A percentile compares a stretch with the other conserved stretches of the same genome.
Evolutionary conservation across 1,140 invertebrate genomes (phyloP).

Genomic region (Heliconius melpomene): DNA sequence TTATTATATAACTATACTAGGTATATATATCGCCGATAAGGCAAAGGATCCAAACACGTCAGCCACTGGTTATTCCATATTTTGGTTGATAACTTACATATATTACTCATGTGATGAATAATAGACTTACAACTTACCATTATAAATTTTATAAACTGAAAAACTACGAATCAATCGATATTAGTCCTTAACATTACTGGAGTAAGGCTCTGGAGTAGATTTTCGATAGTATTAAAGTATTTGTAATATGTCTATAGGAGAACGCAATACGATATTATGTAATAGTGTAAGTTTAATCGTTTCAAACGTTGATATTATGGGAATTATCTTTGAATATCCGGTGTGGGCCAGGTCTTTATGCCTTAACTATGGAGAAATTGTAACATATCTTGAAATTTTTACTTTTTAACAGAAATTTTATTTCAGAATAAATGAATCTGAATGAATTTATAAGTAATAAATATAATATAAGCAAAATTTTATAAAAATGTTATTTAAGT

Average conservation of each 20-base stretch:
- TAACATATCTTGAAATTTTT: no score
- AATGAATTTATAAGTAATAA: no score
- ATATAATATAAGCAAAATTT: no score
- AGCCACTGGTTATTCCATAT: constrained; percentile 55
- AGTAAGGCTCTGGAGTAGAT: background rate
- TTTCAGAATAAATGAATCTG: no score
- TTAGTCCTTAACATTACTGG: constrained; percentile 1
- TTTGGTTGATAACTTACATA: constrained; percentile 54
- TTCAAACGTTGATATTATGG: constrained; percentile 5
- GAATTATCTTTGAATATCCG: background rate
- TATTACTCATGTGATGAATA: constrained; percentile 60
- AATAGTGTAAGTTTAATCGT: constrained; percentile 18
- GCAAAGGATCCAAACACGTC: constrained; percentile 36
- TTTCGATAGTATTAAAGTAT: background rate
- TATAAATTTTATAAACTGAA: background rate
- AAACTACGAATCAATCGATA: constrained; percentile 1
- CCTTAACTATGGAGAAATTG: background rate
- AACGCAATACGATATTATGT: constrained; percentile 18
- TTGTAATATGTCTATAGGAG: constrained; percentile 13
- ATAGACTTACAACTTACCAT: constrained; percentile 40
- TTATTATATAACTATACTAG: background rate
- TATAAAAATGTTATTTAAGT: no score
- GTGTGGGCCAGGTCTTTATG: background rate
- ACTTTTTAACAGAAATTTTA: no score
- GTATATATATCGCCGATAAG: background rate